Conservation (phyloP, 2,797 vertebrate genomes). For the Neostethus bicornis region DNA sequence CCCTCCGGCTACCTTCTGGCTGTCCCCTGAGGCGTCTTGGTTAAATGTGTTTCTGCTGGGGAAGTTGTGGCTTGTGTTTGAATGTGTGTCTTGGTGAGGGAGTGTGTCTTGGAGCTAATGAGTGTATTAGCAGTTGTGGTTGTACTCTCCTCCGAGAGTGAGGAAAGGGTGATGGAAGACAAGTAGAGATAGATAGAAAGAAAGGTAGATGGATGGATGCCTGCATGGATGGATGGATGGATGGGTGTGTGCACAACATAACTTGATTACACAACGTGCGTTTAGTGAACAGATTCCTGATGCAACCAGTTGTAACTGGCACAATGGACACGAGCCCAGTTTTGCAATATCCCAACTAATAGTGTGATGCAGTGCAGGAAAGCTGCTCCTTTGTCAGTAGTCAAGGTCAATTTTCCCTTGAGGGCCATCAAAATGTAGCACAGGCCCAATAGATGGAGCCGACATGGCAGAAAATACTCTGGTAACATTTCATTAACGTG, state of each 20-base stretch:
- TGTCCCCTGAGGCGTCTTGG: conserved; percentile 69
- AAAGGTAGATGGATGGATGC: conserved; percentile 26
- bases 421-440: conserved; percentile 57
- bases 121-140: conserved; percentile 47
- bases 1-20: conserved; percentile 67
- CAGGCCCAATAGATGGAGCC: conserved; percentile 47
- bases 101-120: conserved; percentile 56
- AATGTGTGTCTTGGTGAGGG: conserved; percentile 23
- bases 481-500: too few species aligned
- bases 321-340: conserved; percentile 43
- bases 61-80: conserved; percentile 64
- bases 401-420: conserved; percentile 59
- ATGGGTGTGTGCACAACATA: conserved; percentile 25
- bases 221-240: conserved; percentile 3
- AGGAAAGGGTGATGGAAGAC: conserved; percentile 19
- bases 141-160: conserved; percentile 21
- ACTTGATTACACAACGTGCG: conserved; percentile 52
- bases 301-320: conserved; percentile 57
- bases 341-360: conserved; percentile 48
- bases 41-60: conserved; percentile 67
- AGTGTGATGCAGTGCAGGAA: conserved; percentile 27
- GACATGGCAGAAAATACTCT: conserved; percentile 17
- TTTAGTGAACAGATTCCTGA: conserved; percentile 55
- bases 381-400: conserved; percentile 49
- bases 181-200: conserved; percentile 16